Evolutionary conservation across 2,797 vertebrate genomes (phyloP), one percentile per base, ranked within the genome.

Genomic region (Sebastiscus tertius): DNA sequence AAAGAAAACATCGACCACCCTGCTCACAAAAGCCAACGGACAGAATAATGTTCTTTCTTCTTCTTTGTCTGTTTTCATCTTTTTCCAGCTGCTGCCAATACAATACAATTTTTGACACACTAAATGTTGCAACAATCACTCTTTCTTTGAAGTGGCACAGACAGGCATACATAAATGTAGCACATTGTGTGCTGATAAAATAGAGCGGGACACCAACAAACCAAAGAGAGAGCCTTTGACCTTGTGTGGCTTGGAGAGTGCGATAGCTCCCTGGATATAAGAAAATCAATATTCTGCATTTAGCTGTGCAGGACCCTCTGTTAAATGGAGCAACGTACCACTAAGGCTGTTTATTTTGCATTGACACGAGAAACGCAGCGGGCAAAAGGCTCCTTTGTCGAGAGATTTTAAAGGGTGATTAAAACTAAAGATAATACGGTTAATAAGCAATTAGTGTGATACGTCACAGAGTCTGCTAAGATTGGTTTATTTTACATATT

Each of bases 221-320:
- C 77, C 72, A 31, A 73, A 85, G 75, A 42, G 22, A 79, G 83
- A 87, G 80, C 90, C 84, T 91, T 93, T 93, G 91, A 94, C 93
- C 90, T 94, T 90, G 90, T 79, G 87, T 62, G 79, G 91, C 90
- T 85, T 22, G 36, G 79, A 77, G 77, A 91, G 90, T 75, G 75
- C 60, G 78, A 92, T 82, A 72, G 83, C 86, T 91, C 89, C 84
- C 84, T 75, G 87, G 85, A 87, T 81, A 56, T 85, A 83, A 83
- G 76, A 76, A 88, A 92, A 95, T 95, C 94, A 87, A 95, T 95
- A 94, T 85, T 90, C 81, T 82, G 85, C 88, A 91, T 92, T 93
- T 92, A 92, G 91, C 89, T 42, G 69, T 34, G 79, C 78, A 78
- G 83, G 87, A 86, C 86, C 87, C 76, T 82, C 72, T 79, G 87